A percentile compares a stretch with the other conserved stretches of the same genome.
Evolutionary conservation across 2,888 invertebrate genomes (phyloP).

Genomic region (Tetramorium bicarinatum): DNA sequence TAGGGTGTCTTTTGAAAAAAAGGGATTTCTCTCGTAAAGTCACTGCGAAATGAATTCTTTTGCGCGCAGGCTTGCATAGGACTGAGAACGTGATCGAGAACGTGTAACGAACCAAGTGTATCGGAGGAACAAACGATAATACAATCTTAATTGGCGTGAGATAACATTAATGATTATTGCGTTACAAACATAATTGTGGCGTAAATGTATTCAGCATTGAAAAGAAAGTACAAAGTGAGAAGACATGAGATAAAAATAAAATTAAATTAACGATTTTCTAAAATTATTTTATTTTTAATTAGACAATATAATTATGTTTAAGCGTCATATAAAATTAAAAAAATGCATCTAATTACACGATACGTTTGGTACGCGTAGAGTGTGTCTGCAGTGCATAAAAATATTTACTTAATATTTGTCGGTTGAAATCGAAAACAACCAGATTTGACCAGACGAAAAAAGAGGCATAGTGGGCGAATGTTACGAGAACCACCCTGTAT

Average conservation of each 20-base stretch:
- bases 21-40: not conserved
- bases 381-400: not conserved
- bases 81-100: not conserved
- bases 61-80: not conserved
- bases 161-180: constrained; percentile 16
- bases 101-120: not conserved
- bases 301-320: not conserved
- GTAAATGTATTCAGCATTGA: not conserved
- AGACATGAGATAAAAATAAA: not conserved
- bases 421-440: not conserved
- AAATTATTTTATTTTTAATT: not conserved
- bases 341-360: not conserved
- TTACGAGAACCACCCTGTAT: constrained; percentile 46
- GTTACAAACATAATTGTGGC: not conserved
- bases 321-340: not conserved
- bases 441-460: constrained; percentile 9
- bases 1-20: constrained; percentile 15
- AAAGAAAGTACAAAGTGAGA: not conserved
- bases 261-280: not conserved
- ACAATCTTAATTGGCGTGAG: constrained; percentile 34
- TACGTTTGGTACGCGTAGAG: not conserved
- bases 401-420: constrained; percentile 1
- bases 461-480: not conserved
- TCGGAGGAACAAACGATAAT: constrained; percentile 11
- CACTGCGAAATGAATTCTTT: not conserved